phyloP scores from a whole-genome alignment of 2,888 invertebrate species.

The Dynastes maya region DNA sequence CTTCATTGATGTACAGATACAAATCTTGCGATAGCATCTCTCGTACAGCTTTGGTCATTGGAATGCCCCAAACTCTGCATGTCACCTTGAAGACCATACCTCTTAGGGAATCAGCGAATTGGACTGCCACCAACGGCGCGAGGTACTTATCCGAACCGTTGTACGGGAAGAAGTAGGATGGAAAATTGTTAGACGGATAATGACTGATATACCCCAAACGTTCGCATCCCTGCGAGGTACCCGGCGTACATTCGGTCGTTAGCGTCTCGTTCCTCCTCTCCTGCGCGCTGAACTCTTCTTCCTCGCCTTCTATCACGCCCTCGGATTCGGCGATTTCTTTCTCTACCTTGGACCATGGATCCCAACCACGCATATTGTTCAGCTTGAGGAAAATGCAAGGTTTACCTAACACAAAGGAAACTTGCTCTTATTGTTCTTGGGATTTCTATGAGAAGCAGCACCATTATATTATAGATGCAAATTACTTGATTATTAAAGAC shows the following conservation, averaged over 20 bases:
- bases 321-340: neutral
- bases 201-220: constrained; percentile 23
- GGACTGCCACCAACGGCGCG: constrained; percentile 32
- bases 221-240: constrained; percentile 30
- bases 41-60: constrained; percentile 1
- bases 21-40: neutral
- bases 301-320: neutral
- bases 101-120: constrained; percentile 34
- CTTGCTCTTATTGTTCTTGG: no score
- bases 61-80: constrained; percentile 27
- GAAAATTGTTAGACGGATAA: constrained; percentile 30
- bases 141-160: constrained; percentile 46
- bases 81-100: constrained; percentile 33
- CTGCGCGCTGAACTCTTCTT: neutral
- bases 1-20: constrained; percentile 1
- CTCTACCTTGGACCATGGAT: neutral
- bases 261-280: neutral
- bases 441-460: no score
- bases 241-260: constrained; percentile 28
- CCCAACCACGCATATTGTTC: constrained; percentile 44
- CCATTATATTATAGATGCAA: no score
- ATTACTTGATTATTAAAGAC: no score
- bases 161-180: constrained; percentile 42
- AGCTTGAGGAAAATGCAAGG: constrained; percentile 44
- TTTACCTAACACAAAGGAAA: neutral